phyloP scores from a whole-genome alignment of 2,888 invertebrate species.

The Eupeodes luniger region DNA sequence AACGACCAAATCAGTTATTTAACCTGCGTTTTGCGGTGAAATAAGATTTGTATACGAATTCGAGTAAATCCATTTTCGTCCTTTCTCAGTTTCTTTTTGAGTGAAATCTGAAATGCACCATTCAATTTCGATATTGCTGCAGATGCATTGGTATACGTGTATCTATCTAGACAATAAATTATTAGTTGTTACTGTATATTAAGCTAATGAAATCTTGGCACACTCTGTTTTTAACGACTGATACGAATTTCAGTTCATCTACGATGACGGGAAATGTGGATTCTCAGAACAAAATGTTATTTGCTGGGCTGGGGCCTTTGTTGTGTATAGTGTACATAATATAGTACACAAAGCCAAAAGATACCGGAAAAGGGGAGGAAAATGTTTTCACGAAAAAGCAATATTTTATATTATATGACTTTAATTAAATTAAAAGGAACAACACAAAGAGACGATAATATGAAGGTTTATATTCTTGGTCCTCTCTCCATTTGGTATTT shows the following conservation, averaged over 20 bases:
- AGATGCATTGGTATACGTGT: conserved; percentile 1
- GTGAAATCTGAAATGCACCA: conserved; percentile 8
- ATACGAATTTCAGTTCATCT: conserved; percentile 63
- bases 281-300: conserved; percentile 62
- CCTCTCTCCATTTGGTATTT: conserved; percentile 10
- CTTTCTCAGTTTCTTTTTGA: too few species aligned
- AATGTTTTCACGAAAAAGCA: conserved; percentile 68
- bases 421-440: conserved; percentile 75
- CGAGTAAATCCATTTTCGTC: background rate
- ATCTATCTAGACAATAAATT: conserved; percentile 29
- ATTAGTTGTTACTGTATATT: conserved; percentile 38
- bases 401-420: conserved; percentile 74
- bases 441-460: conserved; percentile 64
- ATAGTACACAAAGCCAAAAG: conserved; percentile 51
- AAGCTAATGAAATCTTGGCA: conserved; percentile 62
- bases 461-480: conserved; percentile 46
- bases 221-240: conserved; percentile 54
- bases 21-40: background rate
- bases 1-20: background rate
- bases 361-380: conserved; percentile 51
- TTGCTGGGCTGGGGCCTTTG: conserved; percentile 43
- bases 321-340: conserved; percentile 46
- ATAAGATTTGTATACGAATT: background rate
- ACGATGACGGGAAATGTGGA: conserved; percentile 52
- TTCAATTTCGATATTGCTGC: conserved; percentile 16